Evolutionary conservation across 2,113 vertebrate species (phyloP), one percentile per base, ranked within the genome.

Genomic region (Narcine bancroftii): DNA sequence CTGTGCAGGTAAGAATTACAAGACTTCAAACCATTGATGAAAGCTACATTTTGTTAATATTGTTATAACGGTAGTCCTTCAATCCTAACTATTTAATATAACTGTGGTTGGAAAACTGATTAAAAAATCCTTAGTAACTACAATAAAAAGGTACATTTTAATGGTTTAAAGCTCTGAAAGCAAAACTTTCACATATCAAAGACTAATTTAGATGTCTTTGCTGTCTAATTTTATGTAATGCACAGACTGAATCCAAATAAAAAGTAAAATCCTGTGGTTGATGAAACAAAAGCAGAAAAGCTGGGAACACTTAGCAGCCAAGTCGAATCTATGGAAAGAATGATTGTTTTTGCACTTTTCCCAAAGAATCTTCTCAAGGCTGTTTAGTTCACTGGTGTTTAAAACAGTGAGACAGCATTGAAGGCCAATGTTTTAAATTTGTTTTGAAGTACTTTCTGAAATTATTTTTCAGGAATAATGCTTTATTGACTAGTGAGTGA

Each of bases 1-100:
- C 36, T 66, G 63, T 45, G 87, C 63, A 66, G 87, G 39, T 91
- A 91, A 69, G 89, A 91, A 91, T 91, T 69, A 91, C 89, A 71
- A 91, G 10, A 91, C 36, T 45, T 91, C 89, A 91, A 91, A 42
- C 19, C 63, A 91, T 39, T 91, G 87, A 66, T 45, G 89, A 21
- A 91, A 69, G 63, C 89, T 65, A 91, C 39, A 91, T 91, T 91
- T 91, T 91, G 10, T 66, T 91, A 69, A 91, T 69, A 91, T 91
- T 69, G 1, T 91, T 91, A 56, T 21, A 47, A 69, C 45, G n/a
- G 63, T 91, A 91, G 13, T 29, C 42, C 29, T 69, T 69, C 63
- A 91, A 69, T 91, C 89, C 89, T 69, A 36, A 71, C 39, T 69
- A 85, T 91, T 47, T 47, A 29, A 71, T 65, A 42, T 71, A 71